phyloP scores from a whole-genome alignment of 2,888 invertebrate species.

The Phyllotreta cruciferae region DNA sequence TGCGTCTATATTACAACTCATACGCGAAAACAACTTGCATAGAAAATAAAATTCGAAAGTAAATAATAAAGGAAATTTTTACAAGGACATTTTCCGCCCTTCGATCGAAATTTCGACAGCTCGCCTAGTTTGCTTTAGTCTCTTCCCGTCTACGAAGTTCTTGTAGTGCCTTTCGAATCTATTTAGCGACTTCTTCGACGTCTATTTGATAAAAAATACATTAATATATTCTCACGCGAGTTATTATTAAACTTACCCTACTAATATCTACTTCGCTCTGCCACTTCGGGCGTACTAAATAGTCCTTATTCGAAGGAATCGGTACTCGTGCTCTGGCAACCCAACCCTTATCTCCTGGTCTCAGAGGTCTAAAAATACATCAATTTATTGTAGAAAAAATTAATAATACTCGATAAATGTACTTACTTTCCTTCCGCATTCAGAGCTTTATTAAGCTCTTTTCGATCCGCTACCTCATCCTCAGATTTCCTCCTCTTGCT shows the following conservation, averaged over 20 bases:
- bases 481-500: constrained; percentile 62
- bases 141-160: constrained; percentile 85
- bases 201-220: constrained; percentile 60
- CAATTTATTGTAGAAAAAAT: constrained; percentile 9
- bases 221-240: background rate
- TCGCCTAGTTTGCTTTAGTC: constrained; percentile 77
- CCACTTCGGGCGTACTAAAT: constrained; percentile 93
- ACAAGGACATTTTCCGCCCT: constrained; percentile 94
- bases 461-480: constrained; percentile 61
- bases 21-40: no score
- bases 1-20: no score
- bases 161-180: constrained; percentile 93
- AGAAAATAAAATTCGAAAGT: no score
- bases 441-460: constrained; percentile 72
- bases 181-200: constrained; percentile 83
- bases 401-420: background rate
- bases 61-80: constrained; percentile 44
- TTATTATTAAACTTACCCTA: constrained; percentile 63
- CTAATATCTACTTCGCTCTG: constrained; percentile 87
- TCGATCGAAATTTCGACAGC: constrained; percentile 96
- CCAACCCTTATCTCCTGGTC: constrained; percentile 97
- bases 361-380: constrained; percentile 65
- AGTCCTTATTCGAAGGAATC: constrained; percentile 93
- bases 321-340: constrained; percentile 94
- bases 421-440: constrained; percentile 67